A percentile compares a stretch with the other conserved stretches of the same genome.
Evolutionary conservation across 2,113 vertebrate genomes (phyloP).

Genomic region (Rana temporaria): DNA sequence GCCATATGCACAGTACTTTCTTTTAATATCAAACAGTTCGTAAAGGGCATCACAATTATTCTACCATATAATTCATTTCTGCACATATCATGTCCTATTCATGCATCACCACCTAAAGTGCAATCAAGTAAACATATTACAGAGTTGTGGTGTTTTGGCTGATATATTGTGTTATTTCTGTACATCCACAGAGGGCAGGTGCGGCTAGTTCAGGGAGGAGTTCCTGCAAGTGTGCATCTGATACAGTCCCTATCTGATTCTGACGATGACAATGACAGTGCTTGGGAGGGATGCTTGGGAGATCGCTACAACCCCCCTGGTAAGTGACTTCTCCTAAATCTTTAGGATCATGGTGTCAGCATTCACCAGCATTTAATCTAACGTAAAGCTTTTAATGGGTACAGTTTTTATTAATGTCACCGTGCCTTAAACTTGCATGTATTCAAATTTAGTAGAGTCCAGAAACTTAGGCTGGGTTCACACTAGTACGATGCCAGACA

Average conservation of each 20-base stretch:
- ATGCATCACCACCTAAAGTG: not conserved
- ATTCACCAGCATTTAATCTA: no score
- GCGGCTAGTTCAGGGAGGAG: conserved; percentile 87
- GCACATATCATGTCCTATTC: not conserved
- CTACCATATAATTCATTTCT: no score
- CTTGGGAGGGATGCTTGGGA: conserved; percentile 87
- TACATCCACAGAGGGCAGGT: conserved; percentile 84
- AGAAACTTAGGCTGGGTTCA: no score
- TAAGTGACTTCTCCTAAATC: conserved; percentile 62
- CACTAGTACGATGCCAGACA: no score
- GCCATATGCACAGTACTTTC: no score
- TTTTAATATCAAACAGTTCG: no score
- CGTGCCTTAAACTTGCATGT: no score
- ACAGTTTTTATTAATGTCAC: no score
- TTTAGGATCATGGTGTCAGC: no score
- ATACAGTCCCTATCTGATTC: conserved; percentile 90
- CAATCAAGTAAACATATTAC: not conserved
- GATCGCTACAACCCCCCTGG: conserved; percentile 91
- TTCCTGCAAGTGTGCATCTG: conserved; percentile 84
- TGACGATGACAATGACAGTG: conserved; percentile 89
- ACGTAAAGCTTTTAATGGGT: no score
- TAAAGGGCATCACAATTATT: no score
- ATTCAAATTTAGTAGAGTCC: no score
- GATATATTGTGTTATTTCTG: conserved; percentile 45
- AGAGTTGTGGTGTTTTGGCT: not conserved